Conservation (phyloP, 2,888 invertebrate genomes). For the Platycnemis pennipes region DNA sequence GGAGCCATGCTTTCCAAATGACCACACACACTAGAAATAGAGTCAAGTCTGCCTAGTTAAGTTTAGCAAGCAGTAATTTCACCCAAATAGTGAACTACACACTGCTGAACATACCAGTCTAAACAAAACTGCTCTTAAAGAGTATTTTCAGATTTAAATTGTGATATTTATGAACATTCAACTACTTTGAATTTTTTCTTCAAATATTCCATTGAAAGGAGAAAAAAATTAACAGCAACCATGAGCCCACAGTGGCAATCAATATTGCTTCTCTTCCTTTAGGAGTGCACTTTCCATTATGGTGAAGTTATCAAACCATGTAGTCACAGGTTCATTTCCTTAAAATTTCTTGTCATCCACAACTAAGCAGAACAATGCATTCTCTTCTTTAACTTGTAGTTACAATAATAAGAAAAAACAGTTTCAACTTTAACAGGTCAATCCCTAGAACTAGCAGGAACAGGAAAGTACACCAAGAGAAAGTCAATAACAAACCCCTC, state of each 20-base stretch:
- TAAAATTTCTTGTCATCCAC: conserved; percentile 57
- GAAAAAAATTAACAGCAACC: conserved; percentile 72
- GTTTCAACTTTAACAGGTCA: conserved; percentile 72
- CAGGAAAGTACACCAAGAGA: conserved; percentile 73
- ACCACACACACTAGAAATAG: conserved; percentile 69
- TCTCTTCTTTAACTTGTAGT: conserved; percentile 66
- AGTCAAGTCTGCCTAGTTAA: conserved; percentile 69
- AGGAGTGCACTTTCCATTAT: conserved; percentile 61
- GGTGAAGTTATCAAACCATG: conserved; percentile 40
- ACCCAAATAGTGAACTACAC: conserved; percentile 71
- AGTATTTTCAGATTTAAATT: conserved; percentile 72
- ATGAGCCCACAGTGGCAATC: conserved; percentile 69
- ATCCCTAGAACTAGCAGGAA: conserved; percentile 72
- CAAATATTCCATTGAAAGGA: conserved; percentile 70
- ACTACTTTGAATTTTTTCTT: conserved; percentile 72
- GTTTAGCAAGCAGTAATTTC: conserved; percentile 70
- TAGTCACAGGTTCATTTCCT: conserved; percentile 68
- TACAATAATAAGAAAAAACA: conserved; percentile 71
- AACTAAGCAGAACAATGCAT: conserved; percentile 67
- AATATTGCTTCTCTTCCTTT: conserved; percentile 71
- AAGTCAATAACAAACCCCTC: conserved; percentile 72
- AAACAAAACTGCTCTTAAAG: conserved; percentile 71
- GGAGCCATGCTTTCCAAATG: conserved; percentile 66
- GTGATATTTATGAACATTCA: conserved; percentile 73
- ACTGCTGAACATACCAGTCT: conserved; percentile 71